These are phyloP conservation scores for Contarinia nasturtii DNA, from an alignment of 1,140 invertebrate genomes.

Conservation along the genomic window DNA sequence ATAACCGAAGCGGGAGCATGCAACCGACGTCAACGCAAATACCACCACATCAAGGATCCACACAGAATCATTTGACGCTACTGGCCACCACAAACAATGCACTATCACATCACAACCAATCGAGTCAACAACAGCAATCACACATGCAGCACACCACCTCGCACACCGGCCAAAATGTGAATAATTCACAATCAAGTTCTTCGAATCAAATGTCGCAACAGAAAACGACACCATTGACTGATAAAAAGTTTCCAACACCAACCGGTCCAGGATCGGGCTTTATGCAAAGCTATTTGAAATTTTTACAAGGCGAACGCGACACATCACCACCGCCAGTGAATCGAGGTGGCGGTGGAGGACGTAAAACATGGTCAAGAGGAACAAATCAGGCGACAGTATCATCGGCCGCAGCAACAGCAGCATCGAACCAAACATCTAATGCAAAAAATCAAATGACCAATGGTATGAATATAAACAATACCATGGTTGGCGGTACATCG, in stretches of 20 bases:
- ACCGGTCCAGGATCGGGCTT: slow-evolving; percentile 39
- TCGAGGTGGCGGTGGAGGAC: slow-evolving; percentile 38
- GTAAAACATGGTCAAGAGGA: slow-evolving; percentile 21
- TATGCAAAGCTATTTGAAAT: slow-evolving; percentile 69
- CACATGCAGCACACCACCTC: too few relatives aligned
- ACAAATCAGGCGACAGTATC: slow-evolving; percentile 21
- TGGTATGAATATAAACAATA: background rate
- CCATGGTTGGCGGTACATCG: background rate
- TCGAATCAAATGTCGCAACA: too few relatives aligned
- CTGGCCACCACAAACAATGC: slow-evolving; percentile 15
- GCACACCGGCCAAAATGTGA: too few relatives aligned
- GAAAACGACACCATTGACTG: too few relatives aligned
- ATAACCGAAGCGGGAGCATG: slow-evolving; percentile 26
- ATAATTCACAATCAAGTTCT: too few relatives aligned
- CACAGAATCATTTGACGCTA: slow-evolving; percentile 26
- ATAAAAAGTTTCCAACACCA: slow-evolving; percentile 24
- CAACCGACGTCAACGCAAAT: background rate
- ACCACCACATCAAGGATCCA: slow-evolving; percentile 23
- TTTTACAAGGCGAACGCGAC: slow-evolving; percentile 61
- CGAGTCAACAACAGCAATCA: background rate
- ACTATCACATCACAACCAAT: slow-evolving; percentile 1
- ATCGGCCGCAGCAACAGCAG: slow-evolving; percentile 5
- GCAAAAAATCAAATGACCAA: slow-evolving; percentile 12
- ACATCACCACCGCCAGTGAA: slow-evolving; percentile 50
- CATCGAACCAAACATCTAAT: slow-evolving; percentile 19